Base-by-base conservation (phyloP, 2,797 vertebrate genomes). In the Hydrolagus colliei region DNA sequence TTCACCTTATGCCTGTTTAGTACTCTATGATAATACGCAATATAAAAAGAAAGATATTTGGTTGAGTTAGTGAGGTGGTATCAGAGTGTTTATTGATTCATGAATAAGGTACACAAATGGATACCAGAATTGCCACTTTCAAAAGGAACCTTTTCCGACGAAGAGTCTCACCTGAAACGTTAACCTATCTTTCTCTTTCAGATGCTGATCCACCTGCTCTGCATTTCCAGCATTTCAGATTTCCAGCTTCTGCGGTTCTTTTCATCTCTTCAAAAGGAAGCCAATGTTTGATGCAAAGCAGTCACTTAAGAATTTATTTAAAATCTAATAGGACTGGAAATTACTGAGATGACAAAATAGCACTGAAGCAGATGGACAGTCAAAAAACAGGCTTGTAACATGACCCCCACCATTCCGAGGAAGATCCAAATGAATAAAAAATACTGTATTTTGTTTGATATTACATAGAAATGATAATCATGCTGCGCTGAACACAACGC, bases 11-110 rank as follows among this genome's bases (percentile, higher is more conserved):
- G 16, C 7, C 20, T 75, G 35, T 20, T 75, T 75, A 41, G 14
- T 20, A 6, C 35, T 75, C 12, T 52, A 52, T 59, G 41, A 76
- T 76, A 59, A 7, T 76, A 59, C 74, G 27, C 5, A 16, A 59
- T 59, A 16, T 76, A 76, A 35, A 76, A 76, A 76, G 74, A 16
- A 76, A 76, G 41, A 20, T 20, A 59, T 73, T 76, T 76, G 41
- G 41, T 76, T 20, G 59, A 76, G 59, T 76, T 9, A 59, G 27
- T 74, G 41, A 76, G 74, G 11, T 76, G 41, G 59, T 76, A 20
- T 16, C 7, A 9, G 18, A 10, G 16, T 59, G 8, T 76, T 76
- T 76, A 76, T 8, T 76, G 73, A 78, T 22, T 78, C 11, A n/a
- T 20, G 59, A 62, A 78, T 41, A 52, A 52, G 27, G 6, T 75